Conservation (phyloP, 2,888 invertebrate genomes). For the Parochlus steinenii region DNA sequence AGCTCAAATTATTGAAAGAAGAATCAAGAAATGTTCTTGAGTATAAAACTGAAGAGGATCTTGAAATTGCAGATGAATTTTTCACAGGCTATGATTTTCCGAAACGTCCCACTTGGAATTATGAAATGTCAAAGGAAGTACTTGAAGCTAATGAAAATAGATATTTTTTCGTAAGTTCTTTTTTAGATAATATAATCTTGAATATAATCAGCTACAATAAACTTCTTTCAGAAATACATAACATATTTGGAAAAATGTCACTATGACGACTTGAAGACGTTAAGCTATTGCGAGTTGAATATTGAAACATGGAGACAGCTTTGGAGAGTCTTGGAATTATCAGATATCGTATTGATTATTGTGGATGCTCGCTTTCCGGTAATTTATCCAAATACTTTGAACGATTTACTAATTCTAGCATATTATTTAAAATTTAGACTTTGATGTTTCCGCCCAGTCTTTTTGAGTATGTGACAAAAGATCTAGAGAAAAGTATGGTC, state of each 20-base stretch:
- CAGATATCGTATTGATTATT: constrained; percentile 73
- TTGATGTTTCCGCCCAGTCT: constrained; percentile 82
- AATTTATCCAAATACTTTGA: constrained; percentile 23
- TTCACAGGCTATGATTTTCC: constrained; percentile 63
- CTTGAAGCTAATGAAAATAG: constrained; percentile 64
- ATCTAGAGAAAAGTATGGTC: constrained; percentile 67
- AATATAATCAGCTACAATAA: constrained; percentile 2
- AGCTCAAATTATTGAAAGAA: constrained; percentile 49
- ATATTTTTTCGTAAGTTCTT: constrained; percentile 52
- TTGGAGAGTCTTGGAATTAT: constrained; percentile 91
- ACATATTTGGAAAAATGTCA: constrained; percentile 44
- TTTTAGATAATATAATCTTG: too few species aligned
- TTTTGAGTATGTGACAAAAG: constrained; percentile 58
- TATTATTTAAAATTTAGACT: constrained; percentile 33
- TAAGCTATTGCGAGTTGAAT: constrained; percentile 85
- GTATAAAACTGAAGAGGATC: constrained; percentile 37
- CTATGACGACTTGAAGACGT: constrained; percentile 34
- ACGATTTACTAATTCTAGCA: constrained; percentile 1
- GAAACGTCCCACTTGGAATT: constrained; percentile 71
- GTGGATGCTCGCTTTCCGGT: constrained; percentile 78
- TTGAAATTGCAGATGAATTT: constrained; percentile 52
- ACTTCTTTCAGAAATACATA: constrained; percentile 50
- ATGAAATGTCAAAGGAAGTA: constrained; percentile 49
- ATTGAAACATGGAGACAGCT: constrained; percentile 92
- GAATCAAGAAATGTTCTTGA: constrained; percentile 40